These are phyloP conservation scores for Oenanthe melanoleuca DNA, from an alignment of 2,113 vertebrate genomes.

Conservation along the genomic window DNA sequence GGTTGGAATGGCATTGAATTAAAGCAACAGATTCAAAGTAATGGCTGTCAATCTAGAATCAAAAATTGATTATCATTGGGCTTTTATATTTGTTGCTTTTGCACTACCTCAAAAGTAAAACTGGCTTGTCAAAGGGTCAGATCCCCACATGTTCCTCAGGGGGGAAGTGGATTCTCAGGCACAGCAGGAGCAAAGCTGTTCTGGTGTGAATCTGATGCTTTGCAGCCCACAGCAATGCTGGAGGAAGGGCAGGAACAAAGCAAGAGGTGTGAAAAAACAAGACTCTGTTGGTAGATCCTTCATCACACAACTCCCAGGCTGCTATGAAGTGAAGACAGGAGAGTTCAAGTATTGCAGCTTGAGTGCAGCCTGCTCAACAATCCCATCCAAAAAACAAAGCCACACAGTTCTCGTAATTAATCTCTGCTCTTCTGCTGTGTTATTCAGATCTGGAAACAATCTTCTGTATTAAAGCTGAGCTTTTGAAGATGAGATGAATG, in stretches of 20 bases:
- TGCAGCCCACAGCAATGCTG: not conserved
- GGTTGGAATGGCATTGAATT: not conserved
- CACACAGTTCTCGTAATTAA: not conserved
- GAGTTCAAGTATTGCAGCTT: not conserved
- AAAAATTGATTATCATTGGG: not conserved
- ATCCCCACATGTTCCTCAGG: accelerated
- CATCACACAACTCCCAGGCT: not conserved
- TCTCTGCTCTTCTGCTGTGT: constrained; percentile 23
- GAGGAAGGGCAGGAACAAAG: not conserved
- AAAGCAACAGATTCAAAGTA: not conserved
- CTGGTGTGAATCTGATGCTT: not conserved
- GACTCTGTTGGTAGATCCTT: not conserved
- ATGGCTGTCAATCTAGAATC: not conserved
- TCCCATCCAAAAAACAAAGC: not conserved
- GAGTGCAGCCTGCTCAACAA: not conserved
- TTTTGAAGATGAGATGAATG: constrained; percentile 49
- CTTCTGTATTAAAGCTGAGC: not conserved
- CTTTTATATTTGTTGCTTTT: not conserved
- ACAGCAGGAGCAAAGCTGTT: not conserved
- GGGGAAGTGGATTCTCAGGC: not conserved
- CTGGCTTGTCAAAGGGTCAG: not conserved
- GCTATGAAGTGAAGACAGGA: not conserved
- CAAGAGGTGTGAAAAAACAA: not conserved
- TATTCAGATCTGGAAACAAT: constrained; percentile 27
- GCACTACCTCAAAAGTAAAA: not conserved